Evolutionary conservation across 2,888 invertebrate species (phyloP).

Genomic region (Platynereis dumerilii): DNA sequence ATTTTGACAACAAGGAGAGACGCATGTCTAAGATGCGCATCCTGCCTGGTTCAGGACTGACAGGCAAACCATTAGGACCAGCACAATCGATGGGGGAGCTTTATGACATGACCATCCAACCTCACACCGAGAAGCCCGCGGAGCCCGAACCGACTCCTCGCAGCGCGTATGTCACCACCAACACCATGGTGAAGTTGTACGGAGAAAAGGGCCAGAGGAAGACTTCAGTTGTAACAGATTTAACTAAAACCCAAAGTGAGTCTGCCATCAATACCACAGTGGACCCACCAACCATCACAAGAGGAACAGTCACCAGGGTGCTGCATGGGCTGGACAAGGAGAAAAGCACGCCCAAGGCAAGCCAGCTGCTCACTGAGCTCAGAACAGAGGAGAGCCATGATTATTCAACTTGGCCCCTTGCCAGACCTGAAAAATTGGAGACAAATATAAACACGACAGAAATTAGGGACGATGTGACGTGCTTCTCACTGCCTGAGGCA

Average conservation of each 20-base stretch:
- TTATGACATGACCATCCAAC: slow-evolving; percentile 22
- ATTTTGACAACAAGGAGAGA: neutral
- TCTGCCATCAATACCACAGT: neutral
- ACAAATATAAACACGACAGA: too few relatives aligned
- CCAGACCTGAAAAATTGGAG: neutral
- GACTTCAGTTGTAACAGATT: neutral
- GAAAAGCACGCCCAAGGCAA: slow-evolving; percentile 8
- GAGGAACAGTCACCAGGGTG: slow-evolving; percentile 27
- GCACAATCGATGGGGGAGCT: slow-evolving; percentile 3
- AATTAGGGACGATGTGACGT: too few relatives aligned
- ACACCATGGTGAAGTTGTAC: neutral
- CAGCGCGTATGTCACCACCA: neutral
- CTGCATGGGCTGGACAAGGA: slow-evolving; percentile 16
- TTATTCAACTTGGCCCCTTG: slow-evolving; percentile 16
- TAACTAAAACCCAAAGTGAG: neutral
- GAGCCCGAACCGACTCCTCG: neutral
- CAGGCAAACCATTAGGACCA: neutral
- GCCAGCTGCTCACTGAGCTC: slow-evolving; percentile 11
- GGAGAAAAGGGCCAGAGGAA: neutral
- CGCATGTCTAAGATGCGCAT: neutral
- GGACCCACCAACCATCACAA: slow-evolving; percentile 27
- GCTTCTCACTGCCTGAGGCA: too few relatives aligned
- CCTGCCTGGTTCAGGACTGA: neutral
- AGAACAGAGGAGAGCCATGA: slow-evolving; percentile 12
- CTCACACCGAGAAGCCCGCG: neutral